Percentiles rank a stretch among this genome's conserved stretches.
phyloP scores from a whole-genome alignment of 2,888 invertebrate genomes.

The Biston stratarius region DNA sequence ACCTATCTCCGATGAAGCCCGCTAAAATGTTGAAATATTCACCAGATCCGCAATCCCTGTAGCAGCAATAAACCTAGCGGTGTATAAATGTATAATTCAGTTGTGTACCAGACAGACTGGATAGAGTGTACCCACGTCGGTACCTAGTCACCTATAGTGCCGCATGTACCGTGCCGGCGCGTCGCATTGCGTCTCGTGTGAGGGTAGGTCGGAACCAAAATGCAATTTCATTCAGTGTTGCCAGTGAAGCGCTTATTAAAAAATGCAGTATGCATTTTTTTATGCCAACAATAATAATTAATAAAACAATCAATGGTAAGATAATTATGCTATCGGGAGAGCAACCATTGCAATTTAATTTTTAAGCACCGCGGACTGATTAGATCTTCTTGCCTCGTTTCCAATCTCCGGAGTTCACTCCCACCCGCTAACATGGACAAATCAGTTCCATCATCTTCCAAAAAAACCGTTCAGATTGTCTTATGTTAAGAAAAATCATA shows the following conservation, averaged over 20 bases:
- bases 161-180: constrained; percentile 36
- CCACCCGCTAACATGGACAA: too few species aligned
- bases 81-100: constrained; percentile 79
- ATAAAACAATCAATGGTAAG: too few species aligned
- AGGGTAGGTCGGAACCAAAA: constrained; percentile 67
- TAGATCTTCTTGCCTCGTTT: too few species aligned
- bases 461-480: too few species aligned
- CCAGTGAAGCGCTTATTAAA: constrained; percentile 15
- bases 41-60: constrained; percentile 57
- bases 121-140: constrained; percentile 3
- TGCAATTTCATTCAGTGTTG: constrained; percentile 36
- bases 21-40: constrained; percentile 31
- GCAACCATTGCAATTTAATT: too few species aligned
- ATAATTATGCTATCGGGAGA: too few species aligned
- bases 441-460: too few species aligned
- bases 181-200: constrained; percentile 67
- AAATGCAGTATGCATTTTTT: background rate
- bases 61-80: constrained; percentile 69
- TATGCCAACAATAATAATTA: too few species aligned
- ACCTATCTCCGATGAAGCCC: background rate
- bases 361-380: too few species aligned
- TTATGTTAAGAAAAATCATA: too few species aligned
- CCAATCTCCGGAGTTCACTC: too few species aligned
- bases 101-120: constrained; percentile 55
- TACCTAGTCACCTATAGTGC: constrained; percentile 34